These are phyloP conservation scores for Seriola rivoliana DNA, from an alignment of 2,113 vertebrate species.

Conservation along the genomic window DNA sequence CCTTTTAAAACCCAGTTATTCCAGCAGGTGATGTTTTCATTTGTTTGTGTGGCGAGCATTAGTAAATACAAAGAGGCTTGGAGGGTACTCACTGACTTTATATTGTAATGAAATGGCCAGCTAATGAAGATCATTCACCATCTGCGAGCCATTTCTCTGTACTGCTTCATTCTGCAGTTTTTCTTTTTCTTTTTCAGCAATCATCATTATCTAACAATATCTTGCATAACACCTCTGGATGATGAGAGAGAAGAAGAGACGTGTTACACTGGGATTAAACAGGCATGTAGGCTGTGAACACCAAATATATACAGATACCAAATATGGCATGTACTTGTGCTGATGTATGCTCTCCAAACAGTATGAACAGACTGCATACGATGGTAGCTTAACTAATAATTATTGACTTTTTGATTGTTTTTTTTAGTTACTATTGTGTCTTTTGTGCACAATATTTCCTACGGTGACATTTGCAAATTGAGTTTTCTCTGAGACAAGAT, in stretches of 20 bases:
- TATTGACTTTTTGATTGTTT: background rate
- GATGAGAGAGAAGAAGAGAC: background rate
- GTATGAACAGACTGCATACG: background rate
- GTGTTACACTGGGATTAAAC: background rate
- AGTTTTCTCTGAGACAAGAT: constrained; percentile 2
- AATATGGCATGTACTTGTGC: background rate
- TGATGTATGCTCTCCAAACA: background rate
- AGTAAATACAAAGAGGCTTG: background rate
- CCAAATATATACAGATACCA: too few relatives aligned
- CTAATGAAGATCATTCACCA: constrained; percentile 26
- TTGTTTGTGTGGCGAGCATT: background rate
- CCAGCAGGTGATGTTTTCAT: background rate
- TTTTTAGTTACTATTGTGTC: background rate
- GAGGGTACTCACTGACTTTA: background rate
- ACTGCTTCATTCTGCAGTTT: background rate
- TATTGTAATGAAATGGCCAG: background rate
- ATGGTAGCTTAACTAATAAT: background rate
- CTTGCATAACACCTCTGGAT: background rate
- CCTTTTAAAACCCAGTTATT: background rate
- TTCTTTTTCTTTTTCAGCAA: too few relatives aligned
- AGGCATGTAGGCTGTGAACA: too few relatives aligned
- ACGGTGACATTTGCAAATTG: constrained; percentile 2
- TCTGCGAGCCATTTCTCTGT: background rate
- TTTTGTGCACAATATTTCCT: background rate
- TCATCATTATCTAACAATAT: background rate